phyloP scores from a whole-genome alignment of 2,797 vertebrate species.

The Zenarchopterus dispar region DNA sequence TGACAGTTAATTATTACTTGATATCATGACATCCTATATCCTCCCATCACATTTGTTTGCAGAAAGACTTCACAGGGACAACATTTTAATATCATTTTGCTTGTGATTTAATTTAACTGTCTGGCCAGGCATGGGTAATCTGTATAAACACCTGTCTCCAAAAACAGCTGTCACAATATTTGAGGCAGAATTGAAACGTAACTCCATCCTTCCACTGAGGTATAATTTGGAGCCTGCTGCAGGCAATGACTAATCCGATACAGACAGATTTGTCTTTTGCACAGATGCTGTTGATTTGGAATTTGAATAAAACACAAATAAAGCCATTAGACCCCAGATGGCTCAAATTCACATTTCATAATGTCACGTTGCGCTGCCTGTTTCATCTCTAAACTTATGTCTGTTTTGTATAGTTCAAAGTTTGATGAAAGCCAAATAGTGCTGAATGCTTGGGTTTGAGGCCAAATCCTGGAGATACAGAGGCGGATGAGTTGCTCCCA shows the following conservation, averaged over 20 bases:
- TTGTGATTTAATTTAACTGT: conserved; percentile 32
- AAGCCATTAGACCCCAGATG: conserved; percentile 12
- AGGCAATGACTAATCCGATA: conserved; percentile 24
- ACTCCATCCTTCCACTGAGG: conserved; percentile 8
- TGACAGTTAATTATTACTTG: conserved; percentile 3
- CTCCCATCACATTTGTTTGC: conserved; percentile 26
- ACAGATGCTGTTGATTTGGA: conserved; percentile 41
- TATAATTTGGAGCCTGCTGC: conserved; percentile 9
- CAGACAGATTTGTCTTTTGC: conserved; percentile 21
- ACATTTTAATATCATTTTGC: conserved; percentile 16
- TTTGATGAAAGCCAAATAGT: conserved; percentile 42
- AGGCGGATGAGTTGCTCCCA: conserved; percentile 66
- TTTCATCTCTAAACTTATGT: conserved; percentile 26
- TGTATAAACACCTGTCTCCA: conserved; percentile 19
- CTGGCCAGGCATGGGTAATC: conserved; percentile 26
- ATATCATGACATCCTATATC: conserved; percentile 7
- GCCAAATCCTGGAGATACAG: conserved; percentile 50
- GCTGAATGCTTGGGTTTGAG: conserved; percentile 33
- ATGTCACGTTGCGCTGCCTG: conserved; percentile 13
- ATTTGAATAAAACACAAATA: conserved; percentile 37
- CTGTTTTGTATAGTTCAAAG: conserved; percentile 34
- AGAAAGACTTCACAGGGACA: conserved; percentile 6
- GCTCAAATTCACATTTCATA: conserved; percentile 21
- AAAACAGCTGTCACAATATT: conserved; percentile 27
- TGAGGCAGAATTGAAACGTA: conserved; percentile 21